These are phyloP conservation scores for Chrysotoxum bicinctum DNA, from an alignment of 2,888 invertebrate genomes.

Conservation along the genomic window DNA sequence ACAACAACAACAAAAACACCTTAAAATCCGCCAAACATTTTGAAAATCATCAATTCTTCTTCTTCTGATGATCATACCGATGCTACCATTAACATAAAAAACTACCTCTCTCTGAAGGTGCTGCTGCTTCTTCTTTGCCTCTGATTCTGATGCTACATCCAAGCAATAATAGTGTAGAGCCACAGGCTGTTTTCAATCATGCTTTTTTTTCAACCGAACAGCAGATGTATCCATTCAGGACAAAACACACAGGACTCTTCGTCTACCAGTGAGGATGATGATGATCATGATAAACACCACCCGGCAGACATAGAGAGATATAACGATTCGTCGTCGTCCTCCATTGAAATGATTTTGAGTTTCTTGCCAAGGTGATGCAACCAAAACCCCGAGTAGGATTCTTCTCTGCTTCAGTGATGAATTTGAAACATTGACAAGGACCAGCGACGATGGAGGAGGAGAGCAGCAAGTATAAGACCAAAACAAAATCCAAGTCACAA, in stretches of 20 bases:
- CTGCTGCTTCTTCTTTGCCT: conserved; percentile 18
- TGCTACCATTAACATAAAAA: conserved; percentile 4
- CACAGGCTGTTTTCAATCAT: conserved; percentile 31
- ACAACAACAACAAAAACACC: neutral
- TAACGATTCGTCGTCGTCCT: conserved; percentile 10
- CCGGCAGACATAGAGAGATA: conserved; percentile 38
- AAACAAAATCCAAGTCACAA: conserved; percentile 52
- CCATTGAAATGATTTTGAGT: conserved; percentile 18
- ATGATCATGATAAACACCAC: conserved; percentile 41
- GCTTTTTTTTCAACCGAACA: conserved; percentile 16
- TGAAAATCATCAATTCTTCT: conserved; percentile 5
- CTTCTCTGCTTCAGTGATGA: conserved; percentile 38
- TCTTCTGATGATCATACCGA: conserved; percentile 27
- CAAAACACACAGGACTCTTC: conserved; percentile 27
- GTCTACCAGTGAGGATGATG: conserved; percentile 13
- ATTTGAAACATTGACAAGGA: conserved; percentile 61
- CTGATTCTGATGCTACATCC: conserved; percentile 16
- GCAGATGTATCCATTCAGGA: conserved; percentile 63
- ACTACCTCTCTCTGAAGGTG: conserved; percentile 16
- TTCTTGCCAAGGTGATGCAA: conserved; percentile 39
- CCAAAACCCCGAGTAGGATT: neutral
- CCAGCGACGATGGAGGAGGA: conserved; percentile 1
- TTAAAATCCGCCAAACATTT: conserved; percentile 15
- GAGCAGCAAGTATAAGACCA: neutral
- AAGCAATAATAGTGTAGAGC: neutral